Evolutionary conservation across 1,140 invertebrate species (phyloP), one percentile per base, ranked within the genome.

Genomic region (Atta texana): DNA sequence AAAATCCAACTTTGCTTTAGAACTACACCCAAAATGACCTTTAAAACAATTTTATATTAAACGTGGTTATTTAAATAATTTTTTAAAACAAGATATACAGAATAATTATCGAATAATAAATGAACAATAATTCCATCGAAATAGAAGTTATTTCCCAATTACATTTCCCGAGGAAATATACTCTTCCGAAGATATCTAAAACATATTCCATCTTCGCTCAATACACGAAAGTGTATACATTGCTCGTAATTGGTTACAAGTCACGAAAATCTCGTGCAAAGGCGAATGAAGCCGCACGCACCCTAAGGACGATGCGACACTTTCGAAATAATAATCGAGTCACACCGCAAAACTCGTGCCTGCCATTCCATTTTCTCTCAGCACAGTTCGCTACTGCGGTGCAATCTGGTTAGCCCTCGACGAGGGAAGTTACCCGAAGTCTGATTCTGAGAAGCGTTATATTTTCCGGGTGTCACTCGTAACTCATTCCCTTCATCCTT

Each of bases 401-500:
- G 51, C 80, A 84, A 84, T 84, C 69, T 75, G 80, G 80, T 61
- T 84, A 71, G 53, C 55, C 12, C 53, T 72, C 55, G 10, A 57
- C 76, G 76, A 66, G 57, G 18, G 51, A 64, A 85, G 57, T 74
- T 72, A n/a, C 16, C 44, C 49, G 51, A 16, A 39, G 53, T 78
- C 59, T 75, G 53, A 64, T 86, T 86, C 82, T 51, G 24, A 77
- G 59, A 18, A 61, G 31, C 59, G 57, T 55, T 31, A 63, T 87
- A 87, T 84, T 89, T 90, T 49, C 61, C 21, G 39, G 14, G 49
- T 51, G 66, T 72, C 31, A 69, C 21, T 51, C 72, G 85, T 89
- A 87, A 90, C 53, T 90, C 76, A 68, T 39, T 61, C 51, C 34
- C 61, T 74, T 80, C 53, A 21, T 55, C 49, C 77, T 90, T 88